Evolutionary conservation across 2,113 vertebrate genomes (phyloP).

Genomic region (Eidolon helvum): DNA sequence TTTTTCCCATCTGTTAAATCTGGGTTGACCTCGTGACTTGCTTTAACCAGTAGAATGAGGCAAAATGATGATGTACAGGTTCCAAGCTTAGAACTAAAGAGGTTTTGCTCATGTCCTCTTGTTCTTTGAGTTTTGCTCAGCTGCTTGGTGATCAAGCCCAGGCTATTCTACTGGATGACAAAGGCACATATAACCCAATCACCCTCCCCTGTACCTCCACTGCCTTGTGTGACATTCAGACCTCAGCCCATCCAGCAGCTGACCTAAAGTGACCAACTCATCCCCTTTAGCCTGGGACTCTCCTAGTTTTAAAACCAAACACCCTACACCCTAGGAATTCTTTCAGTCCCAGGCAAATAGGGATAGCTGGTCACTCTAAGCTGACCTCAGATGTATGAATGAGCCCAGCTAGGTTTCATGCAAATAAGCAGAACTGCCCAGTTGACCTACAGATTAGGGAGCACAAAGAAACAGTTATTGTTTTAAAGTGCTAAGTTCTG

Average conservation of each 20-base stretch:
- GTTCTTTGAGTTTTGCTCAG: background rate
- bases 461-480: background rate
- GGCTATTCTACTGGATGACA: background rate
- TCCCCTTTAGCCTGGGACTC: background rate
- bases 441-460: background rate
- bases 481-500: background rate
- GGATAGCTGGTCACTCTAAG: background rate
- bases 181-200: background rate
- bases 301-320: background rate
- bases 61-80: background rate
- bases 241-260: background rate
- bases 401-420: background rate
- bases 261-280: background rate
- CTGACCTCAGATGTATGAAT: background rate
- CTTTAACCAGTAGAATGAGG: background rate
- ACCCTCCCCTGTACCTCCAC: too few species aligned
- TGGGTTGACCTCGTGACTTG: background rate
- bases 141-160: background rate
- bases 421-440: background rate
- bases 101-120: background rate
- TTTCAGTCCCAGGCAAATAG: background rate
- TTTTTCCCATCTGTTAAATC: background rate
- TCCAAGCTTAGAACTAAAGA: background rate
- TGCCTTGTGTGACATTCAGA: background rate
- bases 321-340: background rate